phyloP scores from a whole-genome alignment of 2,113 vertebrate species.

The Echinops telfairi region DNA sequence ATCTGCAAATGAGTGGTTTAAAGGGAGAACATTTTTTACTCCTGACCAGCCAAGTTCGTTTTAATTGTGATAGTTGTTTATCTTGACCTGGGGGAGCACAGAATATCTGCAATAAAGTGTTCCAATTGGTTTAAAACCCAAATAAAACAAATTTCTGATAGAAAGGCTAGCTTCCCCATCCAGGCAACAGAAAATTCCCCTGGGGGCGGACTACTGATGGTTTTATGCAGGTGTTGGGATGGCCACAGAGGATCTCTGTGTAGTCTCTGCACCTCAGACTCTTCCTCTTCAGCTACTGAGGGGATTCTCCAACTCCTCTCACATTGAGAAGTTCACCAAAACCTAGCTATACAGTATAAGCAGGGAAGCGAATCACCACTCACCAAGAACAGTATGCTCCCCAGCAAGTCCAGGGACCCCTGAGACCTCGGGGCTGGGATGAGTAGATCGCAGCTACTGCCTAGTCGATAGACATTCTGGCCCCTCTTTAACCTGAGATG shows the following conservation, averaged over 20 bases:
- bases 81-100: conserved; percentile 64
- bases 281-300: neutral
- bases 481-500: neutral
- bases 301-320: neutral
- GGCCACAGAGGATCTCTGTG: neutral
- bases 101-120: conserved; percentile 67
- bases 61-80: conserved; percentile 67
- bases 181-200: neutral
- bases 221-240: neutral
- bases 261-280: neutral
- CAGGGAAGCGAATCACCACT: neutral
- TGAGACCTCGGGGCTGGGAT: neutral
- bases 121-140: conserved; percentile 32
- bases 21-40: conserved; percentile 33
- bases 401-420: neutral
- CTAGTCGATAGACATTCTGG: neutral
- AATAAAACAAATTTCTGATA: conserved; percentile 55
- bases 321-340: neutral
- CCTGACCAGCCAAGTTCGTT: conserved; percentile 69
- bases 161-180: conserved; percentile 23
- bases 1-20: conserved; percentile 34
- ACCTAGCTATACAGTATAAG: neutral
- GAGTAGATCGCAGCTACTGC: neutral
- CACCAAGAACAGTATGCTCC: neutral
- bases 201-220: neutral